Evolutionary conservation across 2,888 invertebrate species (phyloP).

Genomic region (Malachius bipustulatus): DNA sequence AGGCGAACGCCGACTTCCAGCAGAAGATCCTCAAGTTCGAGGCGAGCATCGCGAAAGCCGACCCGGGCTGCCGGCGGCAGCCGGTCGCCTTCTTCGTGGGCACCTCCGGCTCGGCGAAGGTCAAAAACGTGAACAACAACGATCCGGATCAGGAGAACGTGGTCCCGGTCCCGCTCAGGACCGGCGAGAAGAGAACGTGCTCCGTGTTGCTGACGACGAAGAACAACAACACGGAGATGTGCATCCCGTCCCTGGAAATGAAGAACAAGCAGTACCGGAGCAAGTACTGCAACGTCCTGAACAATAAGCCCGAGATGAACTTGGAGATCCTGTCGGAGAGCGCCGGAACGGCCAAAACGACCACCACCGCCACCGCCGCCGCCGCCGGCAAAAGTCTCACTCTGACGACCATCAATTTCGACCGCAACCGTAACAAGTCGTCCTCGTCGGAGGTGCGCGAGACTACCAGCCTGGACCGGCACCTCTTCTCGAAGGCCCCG

Average conservation of each 20-base stretch:
- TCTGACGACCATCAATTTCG: constrained; percentile 25
- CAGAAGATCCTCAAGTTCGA: constrained; percentile 35
- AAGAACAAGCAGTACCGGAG: constrained; percentile 45
- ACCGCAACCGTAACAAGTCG: constrained; percentile 22
- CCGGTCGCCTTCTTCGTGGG: constrained; percentile 33
- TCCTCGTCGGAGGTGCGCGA: constrained; percentile 31
- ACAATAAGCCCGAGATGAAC: constrained; percentile 34
- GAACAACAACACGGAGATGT: constrained; percentile 36
- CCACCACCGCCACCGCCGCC: constrained; percentile 19
- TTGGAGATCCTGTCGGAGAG: constrained; percentile 31
- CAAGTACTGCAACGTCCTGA: constrained; percentile 35
- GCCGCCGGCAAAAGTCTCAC: constrained; percentile 19
- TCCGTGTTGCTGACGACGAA: constrained; percentile 1
- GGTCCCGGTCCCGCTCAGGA: constrained; percentile 11
- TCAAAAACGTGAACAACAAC: constrained; percentile 21
- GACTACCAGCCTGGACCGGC: constrained; percentile 37
- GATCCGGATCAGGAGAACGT: constrained; percentile 16
- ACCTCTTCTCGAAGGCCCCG: constrained; percentile 36
- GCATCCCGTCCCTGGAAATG: constrained; percentile 44
- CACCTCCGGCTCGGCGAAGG: constrained; percentile 16
- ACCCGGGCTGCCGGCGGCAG: constrained; percentile 20
- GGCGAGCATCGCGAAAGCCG: constrained; percentile 22
- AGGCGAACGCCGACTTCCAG: constrained; percentile 33
- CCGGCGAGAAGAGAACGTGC: constrained; percentile 10
- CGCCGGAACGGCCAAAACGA: no score